These are phyloP conservation scores for Pelvicachromis taeniatus DNA, from an alignment of 2,113 vertebrate species.

Conservation along the genomic window DNA sequence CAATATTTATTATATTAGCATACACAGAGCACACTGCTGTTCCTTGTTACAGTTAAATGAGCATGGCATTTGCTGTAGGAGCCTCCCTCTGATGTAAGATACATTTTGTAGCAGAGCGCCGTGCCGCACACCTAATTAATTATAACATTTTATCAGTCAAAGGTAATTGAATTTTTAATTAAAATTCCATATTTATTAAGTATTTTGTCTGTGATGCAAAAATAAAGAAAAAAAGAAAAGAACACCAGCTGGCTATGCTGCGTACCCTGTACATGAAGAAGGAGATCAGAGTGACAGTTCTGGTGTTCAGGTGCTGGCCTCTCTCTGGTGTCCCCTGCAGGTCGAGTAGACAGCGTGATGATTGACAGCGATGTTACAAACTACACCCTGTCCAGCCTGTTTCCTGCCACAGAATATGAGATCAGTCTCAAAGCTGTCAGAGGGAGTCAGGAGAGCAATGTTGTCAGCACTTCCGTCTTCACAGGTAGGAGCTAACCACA, in stretches of 20 bases:
- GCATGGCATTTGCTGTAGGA: constrained; percentile 28
- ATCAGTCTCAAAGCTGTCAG: constrained; percentile 83
- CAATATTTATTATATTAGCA: background rate
- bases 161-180: constrained; percentile 42
- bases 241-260: background rate
- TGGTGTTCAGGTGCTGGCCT: background rate
- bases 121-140: constrained; percentile 23
- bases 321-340: constrained; percentile 58
- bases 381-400: constrained; percentile 79
- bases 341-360: constrained; percentile 83
- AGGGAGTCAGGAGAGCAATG: constrained; percentile 85
- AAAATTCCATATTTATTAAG: constrained; percentile 4
- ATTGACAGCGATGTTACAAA: constrained; percentile 83
- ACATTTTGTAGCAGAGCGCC: background rate
- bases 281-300: background rate
- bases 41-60: constrained; percentile 28
- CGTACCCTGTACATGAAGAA: background rate
- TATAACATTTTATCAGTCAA: constrained; percentile 32
- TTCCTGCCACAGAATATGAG: constrained; percentile 88
- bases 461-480: constrained; percentile 76
- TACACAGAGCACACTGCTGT: background rate
- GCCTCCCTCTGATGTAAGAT: background rate
- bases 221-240: background rate
- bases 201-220: background rate
- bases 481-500: constrained; percentile 78